These are phyloP conservation scores for Drosophila putrida DNA, from an alignment of 2,888 invertebrate genomes.

Conservation along the genomic window DNA sequence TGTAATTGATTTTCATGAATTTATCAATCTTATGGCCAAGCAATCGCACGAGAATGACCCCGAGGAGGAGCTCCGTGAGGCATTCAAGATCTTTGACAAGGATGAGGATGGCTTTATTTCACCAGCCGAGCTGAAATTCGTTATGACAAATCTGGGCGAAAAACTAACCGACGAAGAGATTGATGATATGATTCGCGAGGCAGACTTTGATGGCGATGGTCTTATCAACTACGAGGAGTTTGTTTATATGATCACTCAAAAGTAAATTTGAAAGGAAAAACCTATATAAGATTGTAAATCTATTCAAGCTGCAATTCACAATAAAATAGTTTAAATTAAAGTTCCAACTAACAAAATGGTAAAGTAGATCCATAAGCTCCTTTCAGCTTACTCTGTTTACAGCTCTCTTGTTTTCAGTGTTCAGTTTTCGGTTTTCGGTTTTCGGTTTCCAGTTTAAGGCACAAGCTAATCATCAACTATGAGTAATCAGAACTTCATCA, in stretches of 20 bases:
- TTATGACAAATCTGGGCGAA: conserved; percentile 99
- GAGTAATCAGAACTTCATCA: neutral
- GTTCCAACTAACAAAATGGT: neutral
- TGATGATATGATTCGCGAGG: conserved; percentile 99
- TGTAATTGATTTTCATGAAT: conserved; percentile 99
- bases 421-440: neutral
- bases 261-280: conserved; percentile 88
- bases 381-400: neutral
- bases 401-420: neutral
- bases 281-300: neutral
- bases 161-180: conserved; percentile 99
- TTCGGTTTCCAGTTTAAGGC: neutral
- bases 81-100: conserved; percentile 91
- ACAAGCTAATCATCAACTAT: conserved; percentile 22
- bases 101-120: conserved; percentile 99
- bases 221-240: conserved; percentile 93
- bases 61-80: conserved; percentile 96
- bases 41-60: conserved; percentile 99
- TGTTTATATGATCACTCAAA: conserved; percentile 98
- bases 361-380: neutral
- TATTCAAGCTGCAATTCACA: neutral
- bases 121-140: conserved; percentile 97
- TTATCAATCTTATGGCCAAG: conserved; percentile 99
- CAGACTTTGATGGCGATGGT: conserved; percentile 99
- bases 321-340: conserved; percentile 46